These are phyloP conservation scores for Cerceris rybyensis DNA, from an alignment of 2,888 invertebrate genomes.

Conservation along the genomic window DNA sequence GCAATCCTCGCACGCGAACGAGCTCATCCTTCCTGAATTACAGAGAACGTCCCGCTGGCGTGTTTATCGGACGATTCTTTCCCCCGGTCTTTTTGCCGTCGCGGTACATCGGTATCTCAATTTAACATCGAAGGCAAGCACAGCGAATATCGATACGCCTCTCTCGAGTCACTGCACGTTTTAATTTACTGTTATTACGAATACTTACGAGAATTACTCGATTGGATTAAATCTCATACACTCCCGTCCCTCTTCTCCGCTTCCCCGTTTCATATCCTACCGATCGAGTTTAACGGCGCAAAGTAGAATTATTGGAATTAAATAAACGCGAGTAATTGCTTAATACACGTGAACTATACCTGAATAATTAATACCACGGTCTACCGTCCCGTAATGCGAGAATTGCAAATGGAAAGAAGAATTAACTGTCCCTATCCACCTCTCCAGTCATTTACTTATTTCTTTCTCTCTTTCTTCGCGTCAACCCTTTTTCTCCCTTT, in stretches of 20 bases:
- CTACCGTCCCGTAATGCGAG: slow-evolving; percentile 12
- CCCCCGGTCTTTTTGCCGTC: neutral
- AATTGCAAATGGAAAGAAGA: slow-evolving; percentile 33
- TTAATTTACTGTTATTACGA: slow-evolving; percentile 57
- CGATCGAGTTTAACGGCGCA: neutral
- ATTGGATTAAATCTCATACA: slow-evolving; percentile 39
- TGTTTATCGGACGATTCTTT: neutral
- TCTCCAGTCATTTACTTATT: no score
- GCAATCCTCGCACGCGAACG: no score
- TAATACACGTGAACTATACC: neutral
- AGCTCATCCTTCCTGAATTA: no score
- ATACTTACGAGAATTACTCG: slow-evolving; percentile 32
- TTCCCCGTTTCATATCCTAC: neutral
- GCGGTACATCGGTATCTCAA: slow-evolving; percentile 35
- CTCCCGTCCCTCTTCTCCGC: slow-evolving; percentile 10
- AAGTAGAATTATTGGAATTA: neutral
- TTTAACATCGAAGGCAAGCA: slow-evolving; percentile 16
- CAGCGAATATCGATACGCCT: slow-evolving; percentile 44
- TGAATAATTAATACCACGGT: neutral
- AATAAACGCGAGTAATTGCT: slow-evolving; percentile 3
- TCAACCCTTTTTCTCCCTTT: no score
- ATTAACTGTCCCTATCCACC: slow-evolving; percentile 9
- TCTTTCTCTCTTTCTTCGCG: no score
- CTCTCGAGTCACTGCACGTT: slow-evolving; percentile 46
- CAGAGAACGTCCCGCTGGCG: no score